Evolutionary conservation across 2,797 vertebrate genomes (phyloP), one percentile per base, ranked within the genome.

Genomic region (Myotis pilosus): DNA sequence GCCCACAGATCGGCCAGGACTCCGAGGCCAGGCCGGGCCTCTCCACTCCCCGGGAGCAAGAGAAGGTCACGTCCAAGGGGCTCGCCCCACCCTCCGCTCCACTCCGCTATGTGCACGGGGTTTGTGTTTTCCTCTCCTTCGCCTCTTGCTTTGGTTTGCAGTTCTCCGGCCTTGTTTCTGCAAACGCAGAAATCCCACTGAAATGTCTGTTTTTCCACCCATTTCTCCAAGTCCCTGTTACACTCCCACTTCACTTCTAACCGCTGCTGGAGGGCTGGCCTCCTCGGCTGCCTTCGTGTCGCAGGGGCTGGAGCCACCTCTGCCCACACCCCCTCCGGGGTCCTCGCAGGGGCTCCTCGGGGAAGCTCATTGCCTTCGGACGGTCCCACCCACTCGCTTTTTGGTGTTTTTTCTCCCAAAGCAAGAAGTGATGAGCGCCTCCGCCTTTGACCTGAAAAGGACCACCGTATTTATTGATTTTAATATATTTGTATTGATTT

Each of bases 221-320:
- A 62, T 93, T 94, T 95, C 91, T 96, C 71, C 86, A 94, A 91
- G 85, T 71, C 71, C 44, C 78, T 36, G 71, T 89, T 92, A 94
- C 69, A 25, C 92, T 38, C 81, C 90, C 76, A 0, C 87, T 94
- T 90, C 22, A n/a, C 69, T 64, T 72, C 71, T 91, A 75, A 92
- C 92, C 28, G 1, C 88, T 85, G 89, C 28, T 41, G 83, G 74
- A 84, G 74, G 23, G 20, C 80, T 33, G 68, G 87, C 60, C 38
- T 44, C 19, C 60, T 76, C 0, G 2, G 44, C 60, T 71, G 25
- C 25, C 86, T 93, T 87, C 79, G 79, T 38, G 38, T 69, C 9
- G 20, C 55, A 23, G 87, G 16, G 74, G 55, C 83, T 8, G 9
- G 36, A n/a, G 33, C 4, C n/a, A 3, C 23, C 38, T 55, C 49